phyloP scores from a whole-genome alignment of 2,113 vertebrate genomes.

The Chaetodon auriga region DNA sequence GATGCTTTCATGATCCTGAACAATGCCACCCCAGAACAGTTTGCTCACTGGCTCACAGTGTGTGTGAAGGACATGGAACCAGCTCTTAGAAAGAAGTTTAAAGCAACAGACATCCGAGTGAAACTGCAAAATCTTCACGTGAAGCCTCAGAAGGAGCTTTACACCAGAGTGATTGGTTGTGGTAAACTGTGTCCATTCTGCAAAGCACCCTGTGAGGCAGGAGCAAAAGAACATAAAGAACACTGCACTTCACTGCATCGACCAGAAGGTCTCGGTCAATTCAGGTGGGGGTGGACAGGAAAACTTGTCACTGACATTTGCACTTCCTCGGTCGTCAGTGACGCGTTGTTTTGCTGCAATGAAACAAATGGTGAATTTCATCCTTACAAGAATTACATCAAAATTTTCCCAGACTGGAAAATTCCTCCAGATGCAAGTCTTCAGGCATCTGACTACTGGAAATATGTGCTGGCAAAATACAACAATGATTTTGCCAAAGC shows the following conservation, averaged over 20 bases:
- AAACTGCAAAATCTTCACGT: slow-evolving; percentile 48
- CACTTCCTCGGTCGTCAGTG: slow-evolving; percentile 42
- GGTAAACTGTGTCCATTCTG: slow-evolving; percentile 84
- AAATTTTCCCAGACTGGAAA: slow-evolving; percentile 73
- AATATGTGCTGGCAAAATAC: slow-evolving; percentile 73
- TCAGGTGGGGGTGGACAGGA: accelerated
- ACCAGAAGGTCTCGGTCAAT: slow-evolving; percentile 21
- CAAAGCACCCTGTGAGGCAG: slow-evolving; percentile 77
- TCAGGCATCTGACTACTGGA: slow-evolving; percentile 82
- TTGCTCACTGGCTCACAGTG: slow-evolving; percentile 56
- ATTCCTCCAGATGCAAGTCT: slow-evolving; percentile 78
- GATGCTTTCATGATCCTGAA: slow-evolving; percentile 67
- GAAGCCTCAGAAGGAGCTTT: slow-evolving; percentile 74
- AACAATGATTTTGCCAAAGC: slow-evolving; percentile 56
- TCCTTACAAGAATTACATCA: slow-evolving; percentile 69
- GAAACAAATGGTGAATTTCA: accelerated
- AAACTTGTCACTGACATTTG: slow-evolving; percentile 59
- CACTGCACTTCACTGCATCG: slow-evolving; percentile 74
- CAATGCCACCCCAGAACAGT: slow-evolving; percentile 43
- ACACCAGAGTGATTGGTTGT: slow-evolving; percentile 79
- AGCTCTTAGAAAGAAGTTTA: slow-evolving; percentile 8
- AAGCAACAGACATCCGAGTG: not conserved
- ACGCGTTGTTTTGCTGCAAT: accelerated
- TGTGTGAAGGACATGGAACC: slow-evolving; percentile 56
- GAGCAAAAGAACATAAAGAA: slow-evolving; percentile 58